Percentiles rank a stretch among this genome's conserved stretches.
These are phyloP conservation scores for Camarhynchus parvulus DNA, from an alignment of 2,113 vertebrate species.

Conservation along the genomic window DNA sequence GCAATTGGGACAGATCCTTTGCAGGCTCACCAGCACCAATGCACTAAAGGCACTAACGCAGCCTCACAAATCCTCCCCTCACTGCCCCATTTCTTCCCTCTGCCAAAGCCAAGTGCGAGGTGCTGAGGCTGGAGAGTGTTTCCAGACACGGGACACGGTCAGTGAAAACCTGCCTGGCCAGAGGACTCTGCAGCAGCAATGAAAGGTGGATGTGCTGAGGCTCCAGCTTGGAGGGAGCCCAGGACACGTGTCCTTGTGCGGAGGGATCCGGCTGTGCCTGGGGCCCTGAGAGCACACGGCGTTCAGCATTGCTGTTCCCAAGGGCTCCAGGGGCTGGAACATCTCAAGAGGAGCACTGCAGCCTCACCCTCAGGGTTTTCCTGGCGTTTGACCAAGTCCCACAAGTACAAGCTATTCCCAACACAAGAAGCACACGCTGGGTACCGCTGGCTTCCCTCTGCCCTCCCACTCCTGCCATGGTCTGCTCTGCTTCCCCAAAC, in stretches of 20 bases:
- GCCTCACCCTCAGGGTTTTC: not conserved
- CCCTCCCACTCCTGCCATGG: not conserved
- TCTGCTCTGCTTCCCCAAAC: not conserved
- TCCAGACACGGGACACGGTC: not conserved
- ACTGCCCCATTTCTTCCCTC: not conserved
- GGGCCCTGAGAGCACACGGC: not conserved
- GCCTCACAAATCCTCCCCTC: not conserved
- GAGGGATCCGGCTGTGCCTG: not conserved
- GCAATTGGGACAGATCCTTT: not conserved
- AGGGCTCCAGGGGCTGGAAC: not conserved
- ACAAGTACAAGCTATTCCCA: not conserved
- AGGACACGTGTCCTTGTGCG: not conserved
- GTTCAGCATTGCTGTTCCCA: not conserved
- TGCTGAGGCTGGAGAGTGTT: not conserved
- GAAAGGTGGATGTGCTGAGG: not conserved
- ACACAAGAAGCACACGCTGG: fast-evolving
- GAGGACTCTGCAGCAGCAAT: not conserved
- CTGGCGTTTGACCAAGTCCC: not conserved
- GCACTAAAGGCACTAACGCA: too few species aligned
- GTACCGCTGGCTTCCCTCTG: not conserved
- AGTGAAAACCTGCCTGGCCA: not conserved
- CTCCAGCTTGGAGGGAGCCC: not conserved
- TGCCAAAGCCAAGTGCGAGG: fast-evolving
- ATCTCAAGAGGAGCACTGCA: not conserved
- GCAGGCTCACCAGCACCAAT: not conserved